Base-by-base conservation (phyloP, 2,113 vertebrate genomes). In the Talpa occidentalis region DNA sequence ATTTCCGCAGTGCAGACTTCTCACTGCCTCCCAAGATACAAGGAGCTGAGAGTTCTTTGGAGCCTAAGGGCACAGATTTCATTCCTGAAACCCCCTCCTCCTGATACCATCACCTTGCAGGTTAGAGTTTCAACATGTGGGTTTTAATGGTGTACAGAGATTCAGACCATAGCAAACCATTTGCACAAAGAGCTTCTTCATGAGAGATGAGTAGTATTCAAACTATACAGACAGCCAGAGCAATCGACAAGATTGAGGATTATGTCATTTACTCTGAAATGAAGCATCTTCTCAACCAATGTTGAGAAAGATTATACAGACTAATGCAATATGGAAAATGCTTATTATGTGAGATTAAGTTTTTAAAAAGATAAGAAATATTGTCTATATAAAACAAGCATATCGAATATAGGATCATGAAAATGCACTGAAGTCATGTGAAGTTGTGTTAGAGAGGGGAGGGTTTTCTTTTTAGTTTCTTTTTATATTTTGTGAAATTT, bases 341-440 rank as follows among this genome's bases (percentile, higher is more conserved):
- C 40, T 90, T 78, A n/a, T 72, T 60, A 21, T 88, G 32, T 60
- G 54, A 84, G 28, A 92, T 77, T 85, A 56, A 76, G 28, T 95
- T 56, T 56, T 24, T 47, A n/a, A 91, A 66, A 86, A 37, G 12
- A 70, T 9, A 37, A 74, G 60, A 87, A 77, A 54, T 47, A 47
- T 60, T 72, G 1, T 54, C 10, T 26, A 19, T 19, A 5, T 77
- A 72, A 89, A 83, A 67, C 32, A 79, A 69, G 14, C 40, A n/a
- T 73, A 56, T 74, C 54, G 85, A 83, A 70, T 72, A n/a, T 12
- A 42, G 44, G 22, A 24, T 40, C 42, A 17, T 83, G 64, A 70
- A 90, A 91, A 84, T 73, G 73, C 2, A 35, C 40, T 54, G 12
- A 66, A 35, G 37, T 32, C 26, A 85, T 73, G 90, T 4, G 64